These are phyloP conservation scores for Tinamus major DNA, from an alignment of 2,797 vertebrate genomes.

Conservation along the genomic window DNA sequence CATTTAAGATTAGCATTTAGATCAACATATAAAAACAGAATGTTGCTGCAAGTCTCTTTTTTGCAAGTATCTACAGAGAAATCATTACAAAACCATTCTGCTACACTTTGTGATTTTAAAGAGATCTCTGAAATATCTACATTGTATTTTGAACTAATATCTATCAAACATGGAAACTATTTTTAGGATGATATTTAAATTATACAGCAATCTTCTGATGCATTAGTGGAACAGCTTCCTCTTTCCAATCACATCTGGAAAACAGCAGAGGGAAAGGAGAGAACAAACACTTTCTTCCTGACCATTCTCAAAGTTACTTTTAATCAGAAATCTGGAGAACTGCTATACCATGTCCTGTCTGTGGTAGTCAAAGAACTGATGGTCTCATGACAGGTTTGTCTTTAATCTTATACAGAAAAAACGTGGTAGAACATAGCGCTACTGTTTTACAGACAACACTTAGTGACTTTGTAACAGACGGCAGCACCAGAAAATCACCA, in stretches of 20 bases:
- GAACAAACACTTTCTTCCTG: not conserved
- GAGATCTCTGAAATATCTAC: not conserved
- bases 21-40: not conserved
- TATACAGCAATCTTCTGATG: slow-evolving; percentile 1
- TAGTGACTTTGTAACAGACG: not conserved
- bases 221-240: slow-evolving; percentile 10
- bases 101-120: not conserved
- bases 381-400: not conserved
- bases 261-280: not conserved
- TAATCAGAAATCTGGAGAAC: not conserved
- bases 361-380: not conserved
- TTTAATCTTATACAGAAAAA: slow-evolving; percentile 2
- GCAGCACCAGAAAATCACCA: slow-evolving; percentile 30
- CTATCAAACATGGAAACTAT: not conserved
- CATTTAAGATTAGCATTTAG: not conserved
- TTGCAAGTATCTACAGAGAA: not conserved
- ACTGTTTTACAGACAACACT: not conserved
- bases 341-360: not conserved
- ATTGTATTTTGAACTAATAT: not conserved
- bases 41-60: not conserved
- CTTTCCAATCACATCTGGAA: not conserved
- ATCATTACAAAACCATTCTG: not conserved
- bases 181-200: slow-evolving; percentile 32
- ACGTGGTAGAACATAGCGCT: not conserved
- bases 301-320: not conserved